Base-by-base conservation (phyloP, 2,113 vertebrate genomes). In the Fulica atra region DNA sequence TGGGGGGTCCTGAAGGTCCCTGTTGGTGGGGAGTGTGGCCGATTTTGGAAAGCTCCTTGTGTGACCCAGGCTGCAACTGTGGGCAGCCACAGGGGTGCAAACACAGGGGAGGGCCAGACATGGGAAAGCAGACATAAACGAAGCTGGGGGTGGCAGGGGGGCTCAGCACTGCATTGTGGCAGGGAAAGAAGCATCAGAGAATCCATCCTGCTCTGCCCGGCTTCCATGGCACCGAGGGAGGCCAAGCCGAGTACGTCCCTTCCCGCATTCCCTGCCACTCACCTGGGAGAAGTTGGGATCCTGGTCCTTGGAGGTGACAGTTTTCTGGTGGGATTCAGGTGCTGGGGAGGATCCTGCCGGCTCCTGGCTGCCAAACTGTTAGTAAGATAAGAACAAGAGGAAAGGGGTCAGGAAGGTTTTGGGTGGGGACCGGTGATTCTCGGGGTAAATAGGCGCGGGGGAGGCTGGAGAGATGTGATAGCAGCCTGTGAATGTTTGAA, bases 221-320 rank as follows among this genome's bases (percentile, higher is more conserved):
- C 36, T 35, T 26, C 50, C 63, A 14, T 0, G 1, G 73, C 42
- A 54, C 63, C 13, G 2, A 48, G 48, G 48, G 48, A 48, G 48
- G 48, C 48, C 48, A 48, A 46, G 44, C 26, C 3, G 7, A 46
- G 10, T 33, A 42, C 17, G 21, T 26, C 40, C 50, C 46, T 26
- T 16, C 31, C 15, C 9, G 0, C 2, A 0, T 7, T 10, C 46
- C 1, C 0, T 48, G 50, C 59, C 4, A 2, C 54, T 91, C 60
- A 38, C 40, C 51, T 29, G 51, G 8, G 25, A 63, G 25, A 44
- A 65, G 6, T 33, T 7, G 1, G 2, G 11, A 16, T 20, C 29
- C 17, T 10, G 14, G 26, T 9, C 9, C 56, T 9, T 1, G 1
- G 53, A 72, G n/a, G 33, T 3, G 40, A 25, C 21, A 8, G 24